Evolutionary conservation across 2,113 vertebrate genomes (phyloP), one percentile per base, ranked within the genome.

Genomic region (Copsychus sechellarum): DNA sequence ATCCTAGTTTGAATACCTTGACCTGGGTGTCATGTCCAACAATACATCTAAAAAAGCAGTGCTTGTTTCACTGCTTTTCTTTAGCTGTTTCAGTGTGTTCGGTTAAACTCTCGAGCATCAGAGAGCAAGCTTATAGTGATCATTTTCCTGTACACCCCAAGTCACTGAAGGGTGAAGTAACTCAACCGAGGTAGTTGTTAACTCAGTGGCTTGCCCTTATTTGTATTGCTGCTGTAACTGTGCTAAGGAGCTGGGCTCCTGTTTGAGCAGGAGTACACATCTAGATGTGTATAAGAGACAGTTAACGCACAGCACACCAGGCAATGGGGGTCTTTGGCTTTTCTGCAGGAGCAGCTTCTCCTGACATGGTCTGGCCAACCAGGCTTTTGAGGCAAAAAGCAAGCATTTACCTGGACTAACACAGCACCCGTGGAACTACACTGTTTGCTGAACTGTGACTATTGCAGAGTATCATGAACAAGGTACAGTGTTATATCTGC

Each of bases 401-500:
- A 58, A 88, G 29, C 5, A 40, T 47, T 72, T 69, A 43, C 21
- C 18, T 40, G 60, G 45, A 76, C 64, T 22, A 90, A 81, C 48
- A 50, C 11, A 79, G 34, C 21, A 72, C 28, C 42, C 15, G 11
- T 5, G 14, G 40, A 74, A 50, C 26, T 45, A 56, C 65, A 50
- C 8, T n/a, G 15, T 54, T 74, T 56, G 18, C 18, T 58, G 38
- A 54, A 40, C 23, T 54, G 16, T 57, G 53, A 29, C 61, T 64
- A 6, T 11, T 72, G 31, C 61, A 79, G 53, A 79, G 33, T 11
- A 43, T 18, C 28, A 8, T 4, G 3, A 23, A 18, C 50, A 47
- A 81, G 24, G 34, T 29, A 42, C 47, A 66, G 16, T 0, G 8
- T 28, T 43, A 65, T 20, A 53, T 0, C 1, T 9, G 29, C 0